These are phyloP conservation scores for Channa maculata DNA, from an alignment of 2,113 vertebrate genomes.

Conservation along the genomic window DNA sequence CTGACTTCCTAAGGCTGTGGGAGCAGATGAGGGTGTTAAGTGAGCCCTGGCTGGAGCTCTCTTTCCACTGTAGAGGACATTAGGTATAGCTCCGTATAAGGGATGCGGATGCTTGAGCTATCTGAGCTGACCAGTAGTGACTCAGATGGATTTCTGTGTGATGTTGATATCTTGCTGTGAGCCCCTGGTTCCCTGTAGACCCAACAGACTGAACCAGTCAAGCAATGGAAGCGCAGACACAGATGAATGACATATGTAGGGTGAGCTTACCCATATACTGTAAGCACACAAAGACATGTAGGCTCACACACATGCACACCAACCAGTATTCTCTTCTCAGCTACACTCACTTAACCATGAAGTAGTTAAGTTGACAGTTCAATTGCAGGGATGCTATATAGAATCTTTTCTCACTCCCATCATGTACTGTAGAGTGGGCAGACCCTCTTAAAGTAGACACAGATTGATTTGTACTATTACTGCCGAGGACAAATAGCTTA, in stretches of 20 bases:
- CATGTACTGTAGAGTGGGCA: conserved; percentile 39
- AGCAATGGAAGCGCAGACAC: conserved; percentile 37
- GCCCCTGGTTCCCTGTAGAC: conserved; percentile 43
- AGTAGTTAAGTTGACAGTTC: conserved; percentile 78
- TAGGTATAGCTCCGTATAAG: background rate
- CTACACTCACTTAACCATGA: conserved; percentile 74
- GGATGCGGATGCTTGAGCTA: conserved; percentile 29
- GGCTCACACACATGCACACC: conserved; percentile 10
- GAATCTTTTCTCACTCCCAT: conserved; percentile 42
- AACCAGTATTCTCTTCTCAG: conserved; percentile 46
- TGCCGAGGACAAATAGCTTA: conserved; percentile 23
- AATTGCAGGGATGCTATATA: conserved; percentile 65
- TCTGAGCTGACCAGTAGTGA: conserved; percentile 58
- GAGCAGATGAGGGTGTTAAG: conserved; percentile 5
- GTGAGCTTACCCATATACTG: conserved; percentile 9
- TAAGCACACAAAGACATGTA: conserved; percentile 1
- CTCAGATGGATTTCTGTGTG: conserved; percentile 69
- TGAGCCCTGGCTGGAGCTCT: conserved; percentile 27
- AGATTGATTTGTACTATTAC: conserved; percentile 62
- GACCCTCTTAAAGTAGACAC: conserved; percentile 55
- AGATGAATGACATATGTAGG: conserved; percentile 44
- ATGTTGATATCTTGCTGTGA: conserved; percentile 62
- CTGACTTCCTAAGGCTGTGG: background rate
- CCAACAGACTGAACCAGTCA: conserved; percentile 47
- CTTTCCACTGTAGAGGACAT: conserved; percentile 32